Percentiles rank a stretch among this genome's conserved stretches.
Conservation (phyloP, 2,888 invertebrate species). For the Ferrisia virgata region DNA sequence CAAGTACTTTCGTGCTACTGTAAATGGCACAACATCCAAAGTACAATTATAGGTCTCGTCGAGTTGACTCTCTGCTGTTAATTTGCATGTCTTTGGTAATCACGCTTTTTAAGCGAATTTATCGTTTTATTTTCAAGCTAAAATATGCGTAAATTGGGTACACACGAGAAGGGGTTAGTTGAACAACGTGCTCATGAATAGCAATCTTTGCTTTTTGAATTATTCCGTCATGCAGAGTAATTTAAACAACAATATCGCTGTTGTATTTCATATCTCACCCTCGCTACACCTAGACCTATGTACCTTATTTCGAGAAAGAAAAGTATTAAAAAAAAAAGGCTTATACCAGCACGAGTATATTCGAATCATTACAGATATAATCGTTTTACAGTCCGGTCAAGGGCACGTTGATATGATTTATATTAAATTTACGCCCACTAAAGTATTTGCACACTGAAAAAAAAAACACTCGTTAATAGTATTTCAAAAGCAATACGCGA, state of each 20-base stretch:
- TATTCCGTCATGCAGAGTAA: not conserved
- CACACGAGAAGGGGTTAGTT: not conserved
- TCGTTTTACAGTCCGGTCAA: not conserved
- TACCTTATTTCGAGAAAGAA: not conserved
- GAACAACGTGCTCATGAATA: slow-evolving; percentile 2
- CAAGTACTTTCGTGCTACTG: not conserved
- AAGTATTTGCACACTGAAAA: not conserved
- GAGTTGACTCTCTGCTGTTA: not conserved
- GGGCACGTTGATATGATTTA: not conserved
- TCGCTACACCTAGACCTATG: not conserved
- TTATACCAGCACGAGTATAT: not conserved
- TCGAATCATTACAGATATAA: not conserved
- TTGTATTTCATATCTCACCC: not conserved
- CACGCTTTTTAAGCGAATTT: slow-evolving; percentile 29
- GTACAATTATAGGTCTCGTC: not conserved
- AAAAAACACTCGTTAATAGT: not conserved
- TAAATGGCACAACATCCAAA: not conserved
- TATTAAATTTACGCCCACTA: not conserved
- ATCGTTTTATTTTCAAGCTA: slow-evolving; percentile 19
- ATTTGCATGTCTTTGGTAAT: slow-evolving; percentile 23
- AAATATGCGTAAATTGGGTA: slow-evolving; percentile 10
- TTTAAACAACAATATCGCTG: not conserved
- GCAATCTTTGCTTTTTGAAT: slow-evolving; percentile 9
- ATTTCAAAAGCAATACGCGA: not conserved
- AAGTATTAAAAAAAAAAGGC: slow-evolving; percentile 13